These are phyloP conservation scores for Nasua narica DNA, from an alignment of 2,797 vertebrate species.

Conservation along the genomic window DNA sequence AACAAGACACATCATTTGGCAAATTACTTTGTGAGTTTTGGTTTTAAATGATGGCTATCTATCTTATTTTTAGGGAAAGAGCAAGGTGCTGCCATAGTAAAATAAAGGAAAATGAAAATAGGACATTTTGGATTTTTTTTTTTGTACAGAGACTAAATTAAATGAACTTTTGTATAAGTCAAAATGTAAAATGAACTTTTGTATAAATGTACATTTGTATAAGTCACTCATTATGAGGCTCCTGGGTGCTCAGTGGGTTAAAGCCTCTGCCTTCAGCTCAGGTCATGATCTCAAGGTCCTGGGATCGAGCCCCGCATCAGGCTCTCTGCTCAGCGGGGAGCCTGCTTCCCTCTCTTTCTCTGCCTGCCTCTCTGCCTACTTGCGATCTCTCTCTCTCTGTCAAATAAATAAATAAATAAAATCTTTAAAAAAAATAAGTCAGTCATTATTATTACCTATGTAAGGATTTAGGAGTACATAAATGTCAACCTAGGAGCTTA, in stretches of 20 bases:
- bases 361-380: no score
- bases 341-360: no score
- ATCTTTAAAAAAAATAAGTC: no score
- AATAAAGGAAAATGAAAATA: background rate
- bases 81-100: background rate
- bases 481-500: background rate
- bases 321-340: no score
- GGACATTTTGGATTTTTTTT: background rate
- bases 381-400: no score
- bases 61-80: background rate
- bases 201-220: conserved; percentile 3
- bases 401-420: no score
- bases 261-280: no score
- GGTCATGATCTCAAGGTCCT: no score
- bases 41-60: background rate
- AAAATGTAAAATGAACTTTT: background rate
- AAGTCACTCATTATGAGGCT: conserved; percentile 7
- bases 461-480: conserved; percentile 3
- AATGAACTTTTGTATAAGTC: background rate
- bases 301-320: no score
- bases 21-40: background rate
- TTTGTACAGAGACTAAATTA: conserved; percentile 21
- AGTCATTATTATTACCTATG: background rate
- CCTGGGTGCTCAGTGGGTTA: no score
- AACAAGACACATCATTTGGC: background rate